Evolutionary conservation across 2,113 vertebrate genomes (phyloP), one percentile per base, ranked within the genome.

Genomic region (Leptodactylus fuscus): DNA sequence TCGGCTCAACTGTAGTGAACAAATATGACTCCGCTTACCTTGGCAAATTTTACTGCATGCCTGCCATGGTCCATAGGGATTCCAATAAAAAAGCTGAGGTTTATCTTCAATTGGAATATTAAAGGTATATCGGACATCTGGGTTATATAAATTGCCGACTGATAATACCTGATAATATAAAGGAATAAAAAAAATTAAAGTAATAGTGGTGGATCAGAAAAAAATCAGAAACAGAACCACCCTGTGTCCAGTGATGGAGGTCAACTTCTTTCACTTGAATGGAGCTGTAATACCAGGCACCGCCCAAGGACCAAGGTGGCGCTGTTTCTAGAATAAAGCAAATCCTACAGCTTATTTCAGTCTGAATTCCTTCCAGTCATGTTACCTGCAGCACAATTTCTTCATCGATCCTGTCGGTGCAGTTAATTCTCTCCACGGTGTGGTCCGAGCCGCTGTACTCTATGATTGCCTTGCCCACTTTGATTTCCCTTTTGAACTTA

Each of bases 401-500:
- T 90, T 99, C 96, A 51, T 98, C 97, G 27, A 97, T 95, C 81
- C 96, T 96, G 87, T 97, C 96, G 15, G 98, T 97, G 90, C 96
- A 97, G 93, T 99, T 99, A 90, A 99, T 96, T 88, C 97, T 97
- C 92, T 99, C 98, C 16, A 98, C 81, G 1, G 93, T 76, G 38
- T 97, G 95, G 92, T 98, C 96, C 0, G 98, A 99, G 34, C 98
- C 98, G 0, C 97, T 99, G 93, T 99, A 99, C 88, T 99, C 98
- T 2, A 99, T 95, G 83, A 98, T 86, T n/a, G 95, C 94, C 70
- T 94, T 97, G 86, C 97, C 97, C 81, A 99, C 91, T 90, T 95
- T 98, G 88, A 99, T 97, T 96, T 99, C 98, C 94, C 95, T 97
- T 96, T 98, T 99, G 93, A 98, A 98, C 98, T 99, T 99, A 87